These are phyloP conservation scores for Sycophila sp. DNA, from an alignment of 1,140 invertebrate genomes.

Conservation along the genomic window DNA sequence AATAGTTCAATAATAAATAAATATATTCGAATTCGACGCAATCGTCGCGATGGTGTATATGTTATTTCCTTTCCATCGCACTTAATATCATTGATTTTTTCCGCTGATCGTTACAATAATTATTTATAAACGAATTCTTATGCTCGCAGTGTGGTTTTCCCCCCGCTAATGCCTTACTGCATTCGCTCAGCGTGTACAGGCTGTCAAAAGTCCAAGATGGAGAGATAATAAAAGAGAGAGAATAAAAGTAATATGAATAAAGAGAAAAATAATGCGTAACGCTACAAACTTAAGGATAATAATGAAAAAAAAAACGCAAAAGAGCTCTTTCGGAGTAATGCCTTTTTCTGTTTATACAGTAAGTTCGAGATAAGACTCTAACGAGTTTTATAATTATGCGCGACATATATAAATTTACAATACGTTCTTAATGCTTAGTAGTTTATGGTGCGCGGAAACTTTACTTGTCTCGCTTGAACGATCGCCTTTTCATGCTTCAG, in stretches of 20 bases:
- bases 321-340: conserved; percentile 55
- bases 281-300: conserved; percentile 32
- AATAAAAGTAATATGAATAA: background rate
- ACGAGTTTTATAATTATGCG: conserved; percentile 50
- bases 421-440: conserved; percentile 59
- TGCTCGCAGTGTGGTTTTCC: too few relatives aligned
- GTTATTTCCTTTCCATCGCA: background rate
- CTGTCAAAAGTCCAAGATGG: background rate
- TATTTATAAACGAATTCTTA: too few relatives aligned
- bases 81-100: too few relatives aligned
- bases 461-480: conserved; percentile 5
- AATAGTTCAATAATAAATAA: conserved; percentile 37
- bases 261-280: conserved; percentile 14
- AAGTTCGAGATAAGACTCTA: conserved; percentile 56
- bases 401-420: conserved; percentile 51
- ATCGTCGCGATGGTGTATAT: background rate
- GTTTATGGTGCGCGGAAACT: conserved; percentile 56
- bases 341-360: conserved; percentile 61
- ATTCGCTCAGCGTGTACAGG: background rate
- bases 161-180: background rate
- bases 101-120: too few relatives aligned
- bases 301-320: conserved; percentile 51
- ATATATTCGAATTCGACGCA: conserved; percentile 23
- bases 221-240: background rate
- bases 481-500: background rate